Conservation (phyloP, 2,888 invertebrate species). For the Stratiomys singularior region DNA sequence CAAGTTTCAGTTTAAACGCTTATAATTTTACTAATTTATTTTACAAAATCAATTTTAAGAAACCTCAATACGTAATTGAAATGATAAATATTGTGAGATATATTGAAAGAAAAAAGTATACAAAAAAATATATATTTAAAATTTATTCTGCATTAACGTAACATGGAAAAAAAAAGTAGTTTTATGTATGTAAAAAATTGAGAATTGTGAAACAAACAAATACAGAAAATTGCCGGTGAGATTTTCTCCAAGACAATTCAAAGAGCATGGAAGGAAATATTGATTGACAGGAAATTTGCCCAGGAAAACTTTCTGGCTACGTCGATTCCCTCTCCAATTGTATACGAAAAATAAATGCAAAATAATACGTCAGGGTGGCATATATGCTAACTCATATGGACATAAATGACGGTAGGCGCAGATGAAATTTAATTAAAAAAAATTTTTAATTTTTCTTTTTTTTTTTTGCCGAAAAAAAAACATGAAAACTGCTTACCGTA, state of each 20-base stretch:
- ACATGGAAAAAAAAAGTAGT: too few relatives aligned
- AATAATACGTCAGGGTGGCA: neutral
- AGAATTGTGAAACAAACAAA: neutral
- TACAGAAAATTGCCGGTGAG: neutral
- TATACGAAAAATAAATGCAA: slow-evolving; percentile 49
- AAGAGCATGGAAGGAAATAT: slow-evolving; percentile 1
- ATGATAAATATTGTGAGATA: slow-evolving; percentile 28
- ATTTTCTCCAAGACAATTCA: neutral
- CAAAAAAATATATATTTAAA: slow-evolving; percentile 6
- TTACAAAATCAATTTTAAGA: neutral
- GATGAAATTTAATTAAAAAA: neutral
- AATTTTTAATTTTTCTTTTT: too few relatives aligned
- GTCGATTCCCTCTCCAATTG: slow-evolving; percentile 50
- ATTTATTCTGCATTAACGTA: neutral
- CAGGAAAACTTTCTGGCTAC: slow-evolving; percentile 49
- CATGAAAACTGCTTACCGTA: neutral
- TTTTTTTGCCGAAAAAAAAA: slow-evolving; percentile 6
- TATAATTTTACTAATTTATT: neutral
- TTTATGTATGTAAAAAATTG: slow-evolving; percentile 25
- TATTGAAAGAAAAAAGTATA: slow-evolving; percentile 24
- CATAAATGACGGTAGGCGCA: neutral
- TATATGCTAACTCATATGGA: neutral
- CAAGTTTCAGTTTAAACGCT: neutral
- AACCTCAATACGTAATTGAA: slow-evolving; percentile 39
- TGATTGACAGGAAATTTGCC: neutral